phyloP scores from a whole-genome alignment of 2,797 vertebrate genomes.

The Malurus splendens region DNA sequence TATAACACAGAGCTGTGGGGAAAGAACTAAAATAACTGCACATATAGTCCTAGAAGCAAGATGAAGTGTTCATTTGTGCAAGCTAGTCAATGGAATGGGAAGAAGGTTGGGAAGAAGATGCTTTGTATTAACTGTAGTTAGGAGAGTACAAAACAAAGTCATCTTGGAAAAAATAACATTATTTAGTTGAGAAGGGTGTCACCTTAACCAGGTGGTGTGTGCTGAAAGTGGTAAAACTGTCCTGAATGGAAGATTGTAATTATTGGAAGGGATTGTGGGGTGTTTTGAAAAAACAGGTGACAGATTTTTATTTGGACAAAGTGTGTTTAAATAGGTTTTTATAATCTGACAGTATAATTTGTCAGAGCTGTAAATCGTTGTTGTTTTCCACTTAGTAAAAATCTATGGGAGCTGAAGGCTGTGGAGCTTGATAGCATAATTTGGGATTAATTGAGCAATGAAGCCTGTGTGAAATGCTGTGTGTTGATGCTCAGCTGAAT shows the following conservation, averaged over 20 bases:
- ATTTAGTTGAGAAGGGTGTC: not conserved
- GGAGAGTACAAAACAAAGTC: not conserved
- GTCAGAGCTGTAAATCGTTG: rapidly evolving
- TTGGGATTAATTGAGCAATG: not conserved
- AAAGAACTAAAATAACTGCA: not conserved
- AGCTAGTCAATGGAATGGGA: not conserved
- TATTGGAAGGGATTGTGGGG: not conserved
- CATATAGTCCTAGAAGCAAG: not conserved
- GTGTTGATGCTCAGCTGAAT: not conserved
- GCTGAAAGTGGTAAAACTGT: not conserved
- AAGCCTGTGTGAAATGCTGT: not conserved
- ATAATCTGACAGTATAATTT: not conserved
- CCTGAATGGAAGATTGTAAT: rapidly evolving
- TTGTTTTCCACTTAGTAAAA: not conserved
- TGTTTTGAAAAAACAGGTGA: not conserved
- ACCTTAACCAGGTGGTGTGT: not conserved
- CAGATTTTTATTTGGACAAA: not conserved
- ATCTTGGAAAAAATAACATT: not conserved
- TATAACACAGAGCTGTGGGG: not conserved
- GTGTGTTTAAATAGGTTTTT: not conserved
- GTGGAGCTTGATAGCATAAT: not conserved
- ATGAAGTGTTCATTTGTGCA: not conserved
- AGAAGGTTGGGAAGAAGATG: not conserved
- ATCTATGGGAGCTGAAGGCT: not conserved
- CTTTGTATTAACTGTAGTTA: not conserved